Evolutionary conservation across 2,888 invertebrate species (phyloP), one percentile per base, ranked within the genome.

Genomic region (Trichogramma dendrolimi): DNA sequence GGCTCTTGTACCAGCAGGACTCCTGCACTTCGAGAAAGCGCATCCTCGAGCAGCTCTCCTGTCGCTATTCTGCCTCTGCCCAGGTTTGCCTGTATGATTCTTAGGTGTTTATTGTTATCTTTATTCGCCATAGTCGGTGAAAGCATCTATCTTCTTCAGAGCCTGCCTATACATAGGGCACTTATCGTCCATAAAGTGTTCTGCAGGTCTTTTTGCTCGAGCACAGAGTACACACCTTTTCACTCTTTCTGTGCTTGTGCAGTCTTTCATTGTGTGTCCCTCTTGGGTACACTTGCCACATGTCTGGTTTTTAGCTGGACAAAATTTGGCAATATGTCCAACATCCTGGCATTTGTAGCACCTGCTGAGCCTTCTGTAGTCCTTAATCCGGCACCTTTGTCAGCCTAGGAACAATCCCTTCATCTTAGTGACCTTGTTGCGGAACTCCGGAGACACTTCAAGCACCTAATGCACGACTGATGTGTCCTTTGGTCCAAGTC

Each of bases 311-410:
- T 7, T 40, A 14, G 7, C 52, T 39, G 11, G 11, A n/a, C 52
- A 52, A 6, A 8, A 10, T 39, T n/a, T 52, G 5, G 52, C 52
- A 8, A 52, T 39, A 52, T 52, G 52, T 6, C 52, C 52, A 14
- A 39, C 5, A 10, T n/a, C n/a, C 38, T 52, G 52, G 52, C 52
- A 52, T n/a, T 52, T 52, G 40, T 52, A 52, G 27, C 52, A 52
- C n/a, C 38, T 52, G 5, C n/a, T 14, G 38, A 39, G 6, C 6
- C 5, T 8, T 8, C 6, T 14, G 39, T 7, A 39, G 38, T 52
- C 52, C 6, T 6, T 52, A 5, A 6, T 10, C 6, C 6, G 6
- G n/a, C 40, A 40, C 6, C 38, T 6, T 38, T 27, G 5, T 39
- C 7, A 14, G 5, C 52, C 52, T 6, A 52, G 6, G 14, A 49